Conservation (phyloP, 2,888 invertebrate genomes). For the Acleris holmiana region DNA sequence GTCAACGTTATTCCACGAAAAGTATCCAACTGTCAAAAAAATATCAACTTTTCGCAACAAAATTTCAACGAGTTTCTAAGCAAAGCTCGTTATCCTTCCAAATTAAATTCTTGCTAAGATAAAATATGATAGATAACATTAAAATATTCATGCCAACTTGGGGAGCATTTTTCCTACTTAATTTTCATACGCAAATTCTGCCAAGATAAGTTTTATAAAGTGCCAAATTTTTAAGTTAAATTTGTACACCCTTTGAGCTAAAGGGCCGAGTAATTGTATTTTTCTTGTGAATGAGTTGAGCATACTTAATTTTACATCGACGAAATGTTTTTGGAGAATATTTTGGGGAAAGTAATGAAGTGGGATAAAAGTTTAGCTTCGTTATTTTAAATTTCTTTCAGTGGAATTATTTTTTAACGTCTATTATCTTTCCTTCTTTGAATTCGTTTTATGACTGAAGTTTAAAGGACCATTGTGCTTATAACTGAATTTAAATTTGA, state of each 20-base stretch:
- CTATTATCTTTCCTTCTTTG: too few relatives aligned
- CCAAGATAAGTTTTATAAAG: constrained; percentile 37
- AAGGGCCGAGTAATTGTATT: constrained; percentile 15
- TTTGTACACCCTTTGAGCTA: constrained; percentile 20
- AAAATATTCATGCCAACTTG: constrained; percentile 48
- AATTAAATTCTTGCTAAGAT: constrained; percentile 52
- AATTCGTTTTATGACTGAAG: too few relatives aligned
- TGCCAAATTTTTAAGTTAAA: constrained; percentile 32
- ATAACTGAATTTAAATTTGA: too few relatives aligned
- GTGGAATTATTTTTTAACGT: neutral
- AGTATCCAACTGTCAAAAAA: constrained; percentile 18
- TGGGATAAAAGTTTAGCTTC: neutral
- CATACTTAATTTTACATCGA: constrained; percentile 15
- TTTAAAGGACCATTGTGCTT: too few relatives aligned
- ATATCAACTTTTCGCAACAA: constrained; percentile 23
- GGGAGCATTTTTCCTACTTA: constrained; percentile 41
- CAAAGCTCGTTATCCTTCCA: constrained; percentile 45
- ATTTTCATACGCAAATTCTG: constrained; percentile 39
- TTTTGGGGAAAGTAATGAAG: constrained; percentile 1
- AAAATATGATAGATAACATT: constrained; percentile 48
- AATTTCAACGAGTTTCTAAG: constrained; percentile 40
- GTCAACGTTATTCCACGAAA: constrained; percentile 5
- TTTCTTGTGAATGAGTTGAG: constrained; percentile 22
- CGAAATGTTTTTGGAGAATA: neutral
- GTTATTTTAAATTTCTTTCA: neutral